Percentiles rank a stretch among this genome's conserved stretches.
Evolutionary conservation across 2,113 vertebrate species (phyloP).

Genomic region (Mastomys coucha): DNA sequence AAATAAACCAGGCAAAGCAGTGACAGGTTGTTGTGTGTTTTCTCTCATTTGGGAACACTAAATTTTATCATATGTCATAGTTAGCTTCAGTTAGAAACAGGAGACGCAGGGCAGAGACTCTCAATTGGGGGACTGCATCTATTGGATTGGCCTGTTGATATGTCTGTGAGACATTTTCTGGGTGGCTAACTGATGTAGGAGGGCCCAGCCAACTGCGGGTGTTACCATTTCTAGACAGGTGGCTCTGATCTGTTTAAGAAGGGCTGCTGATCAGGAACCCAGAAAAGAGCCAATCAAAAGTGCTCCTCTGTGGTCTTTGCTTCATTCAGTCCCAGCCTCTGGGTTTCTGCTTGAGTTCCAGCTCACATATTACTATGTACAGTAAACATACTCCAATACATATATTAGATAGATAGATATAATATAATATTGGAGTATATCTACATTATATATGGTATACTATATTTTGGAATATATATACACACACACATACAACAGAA

Average conservation of each 20-base stretch:
- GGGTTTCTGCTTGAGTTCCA: not conserved
- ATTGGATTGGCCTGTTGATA: not conserved
- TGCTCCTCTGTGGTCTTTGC: not conserved
- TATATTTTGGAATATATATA: too few species aligned
- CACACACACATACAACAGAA: too few species aligned
- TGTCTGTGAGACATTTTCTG: not conserved
- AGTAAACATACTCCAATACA: too few species aligned
- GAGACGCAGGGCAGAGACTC: not conserved
- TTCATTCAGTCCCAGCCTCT: not conserved
- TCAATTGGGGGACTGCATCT: not conserved
- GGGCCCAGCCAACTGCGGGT: not conserved
- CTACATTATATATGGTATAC: too few species aligned
- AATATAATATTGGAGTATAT: too few species aligned
- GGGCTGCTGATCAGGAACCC: not conserved
- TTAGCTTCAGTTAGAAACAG: not conserved
- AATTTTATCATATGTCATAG: not conserved
- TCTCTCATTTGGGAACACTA: not conserved
- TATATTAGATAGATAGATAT: too few species aligned
- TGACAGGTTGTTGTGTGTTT: not conserved
- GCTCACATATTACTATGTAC: not conserved
- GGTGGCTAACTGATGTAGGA: not conserved
- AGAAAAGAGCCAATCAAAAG: not conserved
- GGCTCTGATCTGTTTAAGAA: not conserved
- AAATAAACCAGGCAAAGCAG: not conserved
- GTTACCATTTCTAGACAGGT: not conserved